Base-by-base conservation (phyloP, 2,888 invertebrate species). In the Ormyrus thymus region DNA sequence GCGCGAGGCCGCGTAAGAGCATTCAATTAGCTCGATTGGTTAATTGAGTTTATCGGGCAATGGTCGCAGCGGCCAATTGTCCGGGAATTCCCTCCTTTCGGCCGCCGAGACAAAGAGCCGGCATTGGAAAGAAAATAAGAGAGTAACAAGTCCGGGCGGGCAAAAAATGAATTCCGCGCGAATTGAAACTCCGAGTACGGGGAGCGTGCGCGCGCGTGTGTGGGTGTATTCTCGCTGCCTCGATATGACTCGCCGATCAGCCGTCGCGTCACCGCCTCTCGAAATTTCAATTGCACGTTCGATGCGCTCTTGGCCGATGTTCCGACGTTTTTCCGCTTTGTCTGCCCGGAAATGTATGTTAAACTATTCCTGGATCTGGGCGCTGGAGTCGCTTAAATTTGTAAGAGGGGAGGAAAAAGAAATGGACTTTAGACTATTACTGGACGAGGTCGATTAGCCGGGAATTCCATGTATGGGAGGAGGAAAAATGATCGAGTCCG, bases 21-120 rank as follows among this genome's bases (percentile, higher is more conserved):
- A 85, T 87, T 87, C 85, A 87, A 87, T 89, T 86, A 87, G 83
- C 85, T 86, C 84, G 82, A 86, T 87, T 86, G 85, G 85, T 84
- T 88, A 89, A 89, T 89, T 87, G 85, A 86, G 84, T 87, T 86
- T 86, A 87, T 86, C 85, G 85, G 81, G 61, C 29, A 55, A 76
- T 56, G 78, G 70, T 72, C 73, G 76, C 29, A n/a, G 76, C n/a
- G 76, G 66, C 79, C 83, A 85, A 84, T 84, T 85, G 83, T 81
- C 81, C 81, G 69, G 73, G 81, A 83, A 84, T 84, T 80, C 75
- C 71, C 77, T 83, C 73, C 80, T 83, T 82, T 80, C 79, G 75
- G 55, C 45, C 50, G 11, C 45, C n/a, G 66, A 13, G 43, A 51
- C 61, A 50, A 13, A 6, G 58, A n/a, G 55, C 9, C 9, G 46